phyloP scores from a whole-genome alignment of 2,888 invertebrate genomes.

The Pasiphila rectangulata region DNA sequence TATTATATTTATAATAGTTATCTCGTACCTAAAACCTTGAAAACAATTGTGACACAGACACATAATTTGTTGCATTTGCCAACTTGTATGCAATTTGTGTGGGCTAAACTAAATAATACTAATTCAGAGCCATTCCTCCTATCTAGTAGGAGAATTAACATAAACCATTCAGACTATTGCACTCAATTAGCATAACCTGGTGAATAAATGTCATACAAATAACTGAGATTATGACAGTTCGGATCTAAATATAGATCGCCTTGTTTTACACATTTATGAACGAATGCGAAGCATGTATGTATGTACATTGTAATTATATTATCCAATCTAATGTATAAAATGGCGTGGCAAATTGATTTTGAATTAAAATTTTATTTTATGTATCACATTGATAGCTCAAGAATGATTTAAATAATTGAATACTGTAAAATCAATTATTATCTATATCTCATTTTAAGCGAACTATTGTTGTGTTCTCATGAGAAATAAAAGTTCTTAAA shows the following conservation, averaged over 20 bases:
- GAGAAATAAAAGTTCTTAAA: too few species aligned
- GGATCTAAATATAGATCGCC: neutral
- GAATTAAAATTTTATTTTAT: too few species aligned
- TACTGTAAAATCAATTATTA: too few species aligned
- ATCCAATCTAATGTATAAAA: too few species aligned
- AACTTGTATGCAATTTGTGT: neutral
- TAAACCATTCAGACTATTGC: neutral
- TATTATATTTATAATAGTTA: too few species aligned
- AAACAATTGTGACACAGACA: neutral
- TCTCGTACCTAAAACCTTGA: neutral
- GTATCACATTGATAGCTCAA: too few species aligned
- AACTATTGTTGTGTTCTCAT: too few species aligned
- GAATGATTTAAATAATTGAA: too few species aligned
- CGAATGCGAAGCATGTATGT: too few species aligned
- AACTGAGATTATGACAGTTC: neutral
- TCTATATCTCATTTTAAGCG: too few species aligned
- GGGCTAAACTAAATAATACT: neutral
- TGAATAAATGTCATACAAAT: neutral
- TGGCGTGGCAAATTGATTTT: too few species aligned
- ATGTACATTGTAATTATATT: too few species aligned
- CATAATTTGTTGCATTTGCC: neutral
- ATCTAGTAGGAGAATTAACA: neutral
- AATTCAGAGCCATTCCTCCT: neutral
- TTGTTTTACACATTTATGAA: neutral
- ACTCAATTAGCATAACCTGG: conserved; percentile 2